A percentile compares a stretch with the other conserved stretches of the same genome.
phyloP scores from a whole-genome alignment of 23 tunicate species.

The Diplosoma virens region DNA sequence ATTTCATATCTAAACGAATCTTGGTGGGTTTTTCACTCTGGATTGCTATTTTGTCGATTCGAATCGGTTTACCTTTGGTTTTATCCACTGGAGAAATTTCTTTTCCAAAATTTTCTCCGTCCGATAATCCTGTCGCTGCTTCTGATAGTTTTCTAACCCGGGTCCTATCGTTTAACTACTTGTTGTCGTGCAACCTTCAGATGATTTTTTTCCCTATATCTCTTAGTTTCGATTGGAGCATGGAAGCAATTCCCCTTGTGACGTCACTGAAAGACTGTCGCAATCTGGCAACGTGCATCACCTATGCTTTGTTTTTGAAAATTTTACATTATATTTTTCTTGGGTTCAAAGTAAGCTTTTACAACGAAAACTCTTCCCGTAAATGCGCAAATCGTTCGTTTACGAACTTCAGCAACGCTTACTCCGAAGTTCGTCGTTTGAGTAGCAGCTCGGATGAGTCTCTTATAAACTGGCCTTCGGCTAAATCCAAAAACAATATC shows the following conservation, averaged over 20 bases:
- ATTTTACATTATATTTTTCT: background rate
- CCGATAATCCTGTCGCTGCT: slow-evolving; percentile 80
- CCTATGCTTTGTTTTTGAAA: background rate
- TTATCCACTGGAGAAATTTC: slow-evolving; percentile 12
- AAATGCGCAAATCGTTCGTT: background rate
- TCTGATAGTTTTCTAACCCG: slow-evolving; percentile 36
- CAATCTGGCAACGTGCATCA: slow-evolving; percentile 36
- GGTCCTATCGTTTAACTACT: slow-evolving; percentile 57
- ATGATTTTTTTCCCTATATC: slow-evolving; percentile 43
- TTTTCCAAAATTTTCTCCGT: slow-evolving; percentile 68
- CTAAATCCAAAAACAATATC: background rate
- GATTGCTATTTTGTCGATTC: slow-evolving; percentile 1
- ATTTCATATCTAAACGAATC: background rate
- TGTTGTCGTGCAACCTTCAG: slow-evolving; percentile 39
- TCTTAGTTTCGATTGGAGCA: slow-evolving; percentile 87
- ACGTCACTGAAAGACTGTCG: slow-evolving; percentile 36
- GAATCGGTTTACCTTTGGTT: slow-evolving; percentile 5
- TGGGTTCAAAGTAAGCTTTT: no score
- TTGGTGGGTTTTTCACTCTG: background rate
- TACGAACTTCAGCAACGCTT: background rate
- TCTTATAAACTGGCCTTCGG: background rate
- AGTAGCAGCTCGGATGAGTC: slow-evolving; percentile 1
- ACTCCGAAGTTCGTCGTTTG: background rate
- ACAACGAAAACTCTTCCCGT: background rate
- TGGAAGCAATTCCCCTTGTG: slow-evolving; percentile 62